phyloP scores from a whole-genome alignment of 1,140 invertebrate genomes.

The Ridgeia piscesae region DNA sequence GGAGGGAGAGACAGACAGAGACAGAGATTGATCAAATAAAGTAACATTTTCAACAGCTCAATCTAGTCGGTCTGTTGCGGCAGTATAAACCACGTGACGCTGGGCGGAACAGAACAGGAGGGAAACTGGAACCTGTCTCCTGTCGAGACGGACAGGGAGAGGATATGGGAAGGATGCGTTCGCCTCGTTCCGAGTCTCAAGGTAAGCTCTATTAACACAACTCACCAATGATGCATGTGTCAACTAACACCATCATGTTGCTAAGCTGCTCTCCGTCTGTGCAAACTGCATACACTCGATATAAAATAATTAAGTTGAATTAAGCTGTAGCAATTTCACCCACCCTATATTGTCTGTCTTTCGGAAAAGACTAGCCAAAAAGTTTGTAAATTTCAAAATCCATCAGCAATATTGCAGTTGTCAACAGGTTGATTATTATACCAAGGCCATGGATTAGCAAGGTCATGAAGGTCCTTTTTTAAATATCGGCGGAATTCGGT shows the following conservation, averaged over 20 bases:
- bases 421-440: too few species aligned
- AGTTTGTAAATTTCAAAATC: too few species aligned
- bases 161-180: conserved; percentile 69
- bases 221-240: background rate
- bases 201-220: conserved; percentile 29
- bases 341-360: too few species aligned
- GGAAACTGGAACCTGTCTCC: conserved; percentile 55
- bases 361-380: too few species aligned
- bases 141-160: conserved; percentile 66
- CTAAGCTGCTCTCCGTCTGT: background rate
- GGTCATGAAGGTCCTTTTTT: too few species aligned
- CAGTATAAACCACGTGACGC: conserved; percentile 60
- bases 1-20: too few species aligned
- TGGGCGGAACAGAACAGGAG: conserved; percentile 82
- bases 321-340: too few species aligned
- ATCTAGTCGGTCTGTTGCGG: background rate
- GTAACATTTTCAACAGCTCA: background rate
- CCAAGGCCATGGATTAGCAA: too few species aligned
- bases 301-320: too few species aligned
- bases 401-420: too few species aligned
- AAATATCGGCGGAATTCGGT: too few species aligned
- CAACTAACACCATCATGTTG: background rate
- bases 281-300: background rate
- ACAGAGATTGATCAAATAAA: background rate
- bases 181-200: conserved; percentile 68